These are phyloP conservation scores for Toxotes lorentzi DNA, from an alignment of 2,797 vertebrate genomes.

Conservation along the genomic window DNA sequence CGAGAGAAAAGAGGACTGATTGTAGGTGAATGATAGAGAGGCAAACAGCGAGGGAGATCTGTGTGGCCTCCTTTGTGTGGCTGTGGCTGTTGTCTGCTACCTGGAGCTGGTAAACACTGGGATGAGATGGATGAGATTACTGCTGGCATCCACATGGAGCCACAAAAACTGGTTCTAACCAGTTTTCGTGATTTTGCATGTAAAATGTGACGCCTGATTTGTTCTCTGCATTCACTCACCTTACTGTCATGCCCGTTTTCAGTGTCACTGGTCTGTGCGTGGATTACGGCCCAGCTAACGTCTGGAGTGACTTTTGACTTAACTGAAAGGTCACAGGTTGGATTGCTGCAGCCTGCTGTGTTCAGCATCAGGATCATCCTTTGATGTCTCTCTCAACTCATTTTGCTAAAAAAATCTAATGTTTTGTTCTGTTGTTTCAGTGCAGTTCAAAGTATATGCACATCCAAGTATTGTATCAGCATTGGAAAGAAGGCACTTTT, in stretches of 20 bases:
- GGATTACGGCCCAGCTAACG: neutral
- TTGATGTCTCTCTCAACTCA: neutral
- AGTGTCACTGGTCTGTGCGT: conserved; percentile 18
- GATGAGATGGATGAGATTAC: conserved; percentile 41
- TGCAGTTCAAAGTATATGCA: neutral
- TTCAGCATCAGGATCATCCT: neutral
- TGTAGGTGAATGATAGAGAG: neutral
- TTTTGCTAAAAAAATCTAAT: neutral
- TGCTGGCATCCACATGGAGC: conserved; percentile 17
- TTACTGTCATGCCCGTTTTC: neutral
- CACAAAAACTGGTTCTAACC: conserved; percentile 50
- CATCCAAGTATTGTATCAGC: neutral
- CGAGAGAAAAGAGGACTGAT: neutral
- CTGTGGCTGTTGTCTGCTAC: conserved; percentile 20
- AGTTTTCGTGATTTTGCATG: conserved; percentile 17
- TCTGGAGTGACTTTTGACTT: neutral
- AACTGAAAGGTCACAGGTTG: neutral
- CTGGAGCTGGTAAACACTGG: conserved; percentile 10
- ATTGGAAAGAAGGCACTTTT: neutral
- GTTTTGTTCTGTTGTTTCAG: neutral
- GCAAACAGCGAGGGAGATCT: neutral
- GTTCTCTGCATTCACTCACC: conserved; percentile 1
- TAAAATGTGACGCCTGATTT: neutral
- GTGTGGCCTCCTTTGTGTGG: conserved; percentile 13
- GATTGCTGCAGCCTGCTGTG: neutral